Evolutionary conservation across 2,888 invertebrate genomes (phyloP), one percentile per base, ranked within the genome.

Genomic region (Drosophila falleni): DNA sequence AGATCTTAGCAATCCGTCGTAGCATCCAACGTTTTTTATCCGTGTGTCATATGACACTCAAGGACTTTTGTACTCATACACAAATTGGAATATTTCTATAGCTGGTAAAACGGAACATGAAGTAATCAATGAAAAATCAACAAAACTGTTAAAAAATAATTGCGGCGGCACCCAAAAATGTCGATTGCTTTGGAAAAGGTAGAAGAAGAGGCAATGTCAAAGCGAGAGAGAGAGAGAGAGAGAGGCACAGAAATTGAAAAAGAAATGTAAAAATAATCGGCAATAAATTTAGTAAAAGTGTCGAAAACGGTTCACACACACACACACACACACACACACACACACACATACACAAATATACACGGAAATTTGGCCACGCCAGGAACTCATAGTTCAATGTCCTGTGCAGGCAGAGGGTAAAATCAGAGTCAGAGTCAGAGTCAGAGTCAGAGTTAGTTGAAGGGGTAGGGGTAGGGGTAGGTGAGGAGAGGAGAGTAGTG

Each of bases 361-460:
- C 75, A 69, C 83, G 78, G 74, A 80, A 82, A 89, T 87, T 84
- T 75, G 70, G 87, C 75, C 81, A 87, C 77, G 74, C 75, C 88
- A 79, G 73, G 74, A 80, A 78, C 87, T 79, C 89, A 86, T 89
- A 88, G 90, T 90, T 89, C 90, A 89, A 89, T 81, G 90, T 89
- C 83, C 90, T 81, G 60, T 53, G 71, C 90, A 88, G 90, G 79
- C 78, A 46, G 46, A 19, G 55, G 31, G 10, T 15, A 41, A 16
- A 61, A 55, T 66, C 69, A 67, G 55, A 49, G 59, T 67, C 35
- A 42, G 53, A 62, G 54, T 66, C 69, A 67, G 55, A 49, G 59
- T 67, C 35, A 42, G 53, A 62, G 54, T 64, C 68, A 65, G 19
- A 62, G 54, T 64, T 66, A 65, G 53, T 64, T 10, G n/a, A 31